These are phyloP conservation scores for Rattus rattus DNA, from an alignment of 2,113 vertebrate genomes.

Conservation along the genomic window DNA sequence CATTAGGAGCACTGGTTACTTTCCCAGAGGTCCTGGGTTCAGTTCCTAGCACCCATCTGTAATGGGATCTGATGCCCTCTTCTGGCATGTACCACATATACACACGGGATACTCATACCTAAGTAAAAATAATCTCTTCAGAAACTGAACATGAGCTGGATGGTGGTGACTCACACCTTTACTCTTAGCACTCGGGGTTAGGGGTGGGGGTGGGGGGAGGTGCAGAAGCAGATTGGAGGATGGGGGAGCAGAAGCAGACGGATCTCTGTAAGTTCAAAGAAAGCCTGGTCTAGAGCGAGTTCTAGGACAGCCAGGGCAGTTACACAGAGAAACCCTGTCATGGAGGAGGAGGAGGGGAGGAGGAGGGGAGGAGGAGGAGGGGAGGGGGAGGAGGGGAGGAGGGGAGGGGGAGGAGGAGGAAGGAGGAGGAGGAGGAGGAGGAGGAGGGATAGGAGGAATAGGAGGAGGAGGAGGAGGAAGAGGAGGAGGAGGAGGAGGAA, in stretches of 20 bases:
- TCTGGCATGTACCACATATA: neutral
- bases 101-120: neutral
- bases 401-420: too few species aligned
- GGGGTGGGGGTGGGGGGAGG: too few species aligned
- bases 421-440: too few species aligned
- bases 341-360: too few species aligned
- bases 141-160: neutral
- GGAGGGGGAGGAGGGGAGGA: too few species aligned
- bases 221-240: too few species aligned
- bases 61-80: neutral
- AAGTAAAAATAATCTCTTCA: neutral
- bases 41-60: neutral
- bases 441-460: too few species aligned
- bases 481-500: too few species aligned
- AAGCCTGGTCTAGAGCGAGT: neutral
- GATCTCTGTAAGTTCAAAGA: neutral
- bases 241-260: neutral
- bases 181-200: neutral
- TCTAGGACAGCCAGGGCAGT: neutral
- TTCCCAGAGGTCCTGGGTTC: neutral
- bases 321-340: neutral
- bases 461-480: too few species aligned
- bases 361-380: too few species aligned
- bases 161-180: neutral
- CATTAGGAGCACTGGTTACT: neutral